Conservation (phyloP, 2,888 invertebrate genomes). For the Oligia latruncula region DNA sequence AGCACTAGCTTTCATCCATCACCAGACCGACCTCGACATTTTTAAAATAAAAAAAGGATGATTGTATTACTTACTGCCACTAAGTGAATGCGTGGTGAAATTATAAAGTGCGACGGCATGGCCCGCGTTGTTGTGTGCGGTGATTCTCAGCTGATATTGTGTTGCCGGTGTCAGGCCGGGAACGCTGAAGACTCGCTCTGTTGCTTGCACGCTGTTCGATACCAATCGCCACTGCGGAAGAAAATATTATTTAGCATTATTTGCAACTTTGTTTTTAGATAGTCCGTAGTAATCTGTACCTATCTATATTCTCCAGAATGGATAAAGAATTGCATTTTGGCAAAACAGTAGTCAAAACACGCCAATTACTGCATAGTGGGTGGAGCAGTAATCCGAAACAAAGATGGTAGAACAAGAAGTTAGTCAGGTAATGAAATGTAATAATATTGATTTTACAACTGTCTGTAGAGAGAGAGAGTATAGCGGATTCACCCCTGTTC, state of each 20-base stretch:
- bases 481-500: neutral
- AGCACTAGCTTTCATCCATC: neutral
- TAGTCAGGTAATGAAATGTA: neutral
- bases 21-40: neutral
- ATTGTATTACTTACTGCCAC: constrained; percentile 91
- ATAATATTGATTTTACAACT: neutral
- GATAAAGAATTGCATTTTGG: neutral
- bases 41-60: neutral
- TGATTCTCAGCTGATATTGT: constrained; percentile 93
- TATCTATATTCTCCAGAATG: neutral
- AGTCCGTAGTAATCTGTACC: too few relatives aligned
- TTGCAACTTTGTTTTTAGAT: neutral
- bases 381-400: neutral
- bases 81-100: constrained; percentile 94
- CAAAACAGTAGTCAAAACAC: neutral
- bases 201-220: constrained; percentile 95
- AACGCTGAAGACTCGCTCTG: constrained; percentile 95
- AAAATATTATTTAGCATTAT: neutral
- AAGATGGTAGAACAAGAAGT: neutral
- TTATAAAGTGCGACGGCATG: constrained; percentile 95
- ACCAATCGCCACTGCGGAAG: constrained; percentile 93
- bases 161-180: constrained; percentile 94
- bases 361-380: neutral
- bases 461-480: neutral
- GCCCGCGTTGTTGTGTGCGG: constrained; percentile 96